A percentile compares a stretch with the other conserved stretches of the same genome.
Evolutionary conservation across 2,797 vertebrate genomes (phyloP).

Genomic region (Periparus ater): DNA sequence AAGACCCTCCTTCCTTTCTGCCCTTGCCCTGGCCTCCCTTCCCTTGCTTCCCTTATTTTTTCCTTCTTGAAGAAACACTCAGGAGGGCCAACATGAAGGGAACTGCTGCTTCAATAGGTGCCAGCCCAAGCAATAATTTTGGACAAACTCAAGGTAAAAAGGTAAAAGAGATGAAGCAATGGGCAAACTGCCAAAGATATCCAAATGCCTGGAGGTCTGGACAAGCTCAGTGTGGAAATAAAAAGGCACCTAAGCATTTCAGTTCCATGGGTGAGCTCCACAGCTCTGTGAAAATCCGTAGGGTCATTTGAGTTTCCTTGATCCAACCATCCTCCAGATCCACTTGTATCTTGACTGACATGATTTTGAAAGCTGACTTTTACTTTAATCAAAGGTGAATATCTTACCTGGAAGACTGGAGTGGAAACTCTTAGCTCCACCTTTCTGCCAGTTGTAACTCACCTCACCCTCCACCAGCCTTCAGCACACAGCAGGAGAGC

Average conservation of each 20-base stretch:
- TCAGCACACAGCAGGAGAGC: not conserved
- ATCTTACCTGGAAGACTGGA: slow-evolving; percentile 50
- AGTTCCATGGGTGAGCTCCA: not conserved
- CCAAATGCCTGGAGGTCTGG: not conserved
- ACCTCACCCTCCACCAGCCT: slow-evolving; percentile 27
- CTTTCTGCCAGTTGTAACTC: not conserved
- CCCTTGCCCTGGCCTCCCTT: not conserved
- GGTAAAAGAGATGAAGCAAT: not conserved
- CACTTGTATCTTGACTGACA: not conserved
- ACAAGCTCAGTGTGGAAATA: not conserved
- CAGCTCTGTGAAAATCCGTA: not conserved
- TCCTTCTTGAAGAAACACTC: not conserved
- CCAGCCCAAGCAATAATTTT: not conserved
- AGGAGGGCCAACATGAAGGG: not conserved
- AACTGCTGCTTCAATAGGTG: not conserved
- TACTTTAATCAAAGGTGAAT: not conserved
- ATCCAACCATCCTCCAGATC: not conserved
- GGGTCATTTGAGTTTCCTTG: not conserved
- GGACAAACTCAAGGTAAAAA: not conserved
- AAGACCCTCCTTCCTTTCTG: not conserved
- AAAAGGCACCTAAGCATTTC: not conserved
- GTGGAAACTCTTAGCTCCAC: slow-evolving; percentile 6
- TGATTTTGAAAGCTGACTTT: not conserved
- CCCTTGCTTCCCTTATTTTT: not conserved
- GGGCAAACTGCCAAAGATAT: not conserved